Percentiles rank a stretch among this genome's conserved stretches.
Evolutionary conservation across 2,113 vertebrate genomes (phyloP).

Genomic region (Dasyprocta punctata): DNA sequence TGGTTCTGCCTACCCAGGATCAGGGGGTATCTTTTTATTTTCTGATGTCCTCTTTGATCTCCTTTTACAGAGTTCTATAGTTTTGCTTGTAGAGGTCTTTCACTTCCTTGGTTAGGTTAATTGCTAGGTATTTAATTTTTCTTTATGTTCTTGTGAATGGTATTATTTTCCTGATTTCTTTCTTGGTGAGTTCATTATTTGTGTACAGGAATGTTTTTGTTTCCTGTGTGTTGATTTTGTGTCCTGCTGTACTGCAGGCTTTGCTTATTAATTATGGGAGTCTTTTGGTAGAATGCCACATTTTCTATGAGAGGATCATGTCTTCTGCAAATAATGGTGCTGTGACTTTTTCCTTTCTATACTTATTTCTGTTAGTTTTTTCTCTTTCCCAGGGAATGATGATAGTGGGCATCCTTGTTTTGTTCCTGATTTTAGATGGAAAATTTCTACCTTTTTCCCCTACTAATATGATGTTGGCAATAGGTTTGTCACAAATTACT

Average conservation of each 20-base stretch:
- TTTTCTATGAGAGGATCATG: background rate
- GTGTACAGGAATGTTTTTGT: background rate
- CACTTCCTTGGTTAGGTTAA: background rate
- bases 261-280: background rate
- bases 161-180: background rate
- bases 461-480: background rate
- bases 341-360: background rate
- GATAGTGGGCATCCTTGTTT: background rate
- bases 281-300: background rate
- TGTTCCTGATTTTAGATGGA: background rate
- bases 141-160: background rate
- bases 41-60: background rate
- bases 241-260: background rate
- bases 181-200: background rate
- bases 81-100: background rate
- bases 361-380: background rate
- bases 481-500: background rate
- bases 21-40: background rate
- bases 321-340: background rate
- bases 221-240: background rate
- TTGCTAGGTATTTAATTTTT: background rate
- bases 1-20: background rate
- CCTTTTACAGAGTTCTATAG: background rate
- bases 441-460: background rate
- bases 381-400: background rate